These are phyloP conservation scores for Plotosus lineatus DNA, from an alignment of 2,113 vertebrate genomes.

Conservation along the genomic window DNA sequence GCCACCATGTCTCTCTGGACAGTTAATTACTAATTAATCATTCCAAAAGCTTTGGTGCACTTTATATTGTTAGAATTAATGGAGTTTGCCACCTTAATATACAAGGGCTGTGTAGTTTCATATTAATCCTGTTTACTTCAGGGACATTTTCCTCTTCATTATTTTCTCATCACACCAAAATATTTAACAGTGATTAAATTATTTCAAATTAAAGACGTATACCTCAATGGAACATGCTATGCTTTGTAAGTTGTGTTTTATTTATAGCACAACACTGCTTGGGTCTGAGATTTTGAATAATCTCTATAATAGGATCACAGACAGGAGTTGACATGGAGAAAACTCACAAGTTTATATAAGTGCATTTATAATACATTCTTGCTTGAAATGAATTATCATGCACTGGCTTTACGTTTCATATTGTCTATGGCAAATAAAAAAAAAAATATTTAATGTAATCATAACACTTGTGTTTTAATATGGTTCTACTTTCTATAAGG, in stretches of 20 bases:
- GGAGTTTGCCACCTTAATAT: constrained; percentile 61
- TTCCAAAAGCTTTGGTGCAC: constrained; percentile 62
- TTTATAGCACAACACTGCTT: constrained; percentile 1
- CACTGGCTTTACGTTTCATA: neutral
- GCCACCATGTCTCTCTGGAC: too few relatives aligned
- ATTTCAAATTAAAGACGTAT: constrained; percentile 50
- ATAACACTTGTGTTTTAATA: too few relatives aligned
- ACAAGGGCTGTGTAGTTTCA: constrained; percentile 64
- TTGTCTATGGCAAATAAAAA: neutral
- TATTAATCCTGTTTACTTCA: constrained; percentile 69
- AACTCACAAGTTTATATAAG: neutral
- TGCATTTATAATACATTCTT: neutral
- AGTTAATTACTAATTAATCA: constrained; percentile 61
- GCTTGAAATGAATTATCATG: neutral
- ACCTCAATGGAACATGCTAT: constrained; percentile 14
- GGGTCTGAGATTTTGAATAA: neutral
- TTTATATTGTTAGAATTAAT: constrained; percentile 71
- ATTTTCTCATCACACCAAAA: constrained; percentile 65
- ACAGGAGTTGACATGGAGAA: neutral
- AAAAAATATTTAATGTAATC: too few relatives aligned
- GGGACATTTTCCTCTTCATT: constrained; percentile 70
- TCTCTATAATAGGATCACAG: neutral
- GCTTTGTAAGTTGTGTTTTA: neutral
- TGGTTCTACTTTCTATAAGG: too few relatives aligned
- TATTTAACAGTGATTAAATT: constrained; percentile 72